Conservation (phyloP, 2,888 invertebrate species). For the Ditylenchus weischeri region DNA sequence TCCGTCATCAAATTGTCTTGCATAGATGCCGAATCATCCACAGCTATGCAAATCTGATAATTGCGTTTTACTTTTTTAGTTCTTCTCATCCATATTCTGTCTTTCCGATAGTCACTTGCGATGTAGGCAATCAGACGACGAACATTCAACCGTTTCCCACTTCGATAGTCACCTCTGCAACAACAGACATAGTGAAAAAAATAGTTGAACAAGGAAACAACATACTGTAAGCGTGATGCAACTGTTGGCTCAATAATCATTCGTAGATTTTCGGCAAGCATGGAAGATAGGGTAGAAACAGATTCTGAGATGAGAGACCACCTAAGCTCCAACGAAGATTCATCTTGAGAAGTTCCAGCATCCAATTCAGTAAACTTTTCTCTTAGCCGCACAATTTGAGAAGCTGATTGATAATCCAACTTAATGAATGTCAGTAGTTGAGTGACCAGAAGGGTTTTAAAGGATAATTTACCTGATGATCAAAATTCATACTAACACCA, state of each 20-base stretch:
- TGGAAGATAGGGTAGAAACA: slow-evolving; percentile 68
- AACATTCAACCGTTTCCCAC: slow-evolving; percentile 96
- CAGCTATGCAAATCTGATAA: slow-evolving; percentile 90
- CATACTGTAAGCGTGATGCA: slow-evolving; percentile 75
- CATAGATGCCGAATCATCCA: slow-evolving; percentile 84
- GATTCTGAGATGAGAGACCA: slow-evolving; percentile 48
- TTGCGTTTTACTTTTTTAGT: slow-evolving; percentile 91
- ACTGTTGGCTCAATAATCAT: slow-evolving; percentile 92
- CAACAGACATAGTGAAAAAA: background rate
- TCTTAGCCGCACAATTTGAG: background rate
- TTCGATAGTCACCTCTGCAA: slow-evolving; percentile 82
- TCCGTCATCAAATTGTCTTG: slow-evolving; percentile 66
- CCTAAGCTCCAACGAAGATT: slow-evolving; percentile 18
- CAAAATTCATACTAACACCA: background rate
- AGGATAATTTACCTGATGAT: background rate
- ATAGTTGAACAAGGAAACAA: background rate
- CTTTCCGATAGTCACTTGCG: slow-evolving; percentile 95
- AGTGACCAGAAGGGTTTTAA: no score
- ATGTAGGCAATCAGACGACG: slow-evolving; percentile 95
- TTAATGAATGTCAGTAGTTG: no score
- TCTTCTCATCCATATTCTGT: slow-evolving; percentile 94
- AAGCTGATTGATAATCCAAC: background rate
- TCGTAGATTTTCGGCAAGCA: slow-evolving; percentile 86
- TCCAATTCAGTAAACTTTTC: slow-evolving; percentile 11
- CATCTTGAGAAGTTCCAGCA: background rate